Evolutionary conservation across 2,797 vertebrate species (phyloP).

Genomic region (Sebastes hopkinsi): DNA sequence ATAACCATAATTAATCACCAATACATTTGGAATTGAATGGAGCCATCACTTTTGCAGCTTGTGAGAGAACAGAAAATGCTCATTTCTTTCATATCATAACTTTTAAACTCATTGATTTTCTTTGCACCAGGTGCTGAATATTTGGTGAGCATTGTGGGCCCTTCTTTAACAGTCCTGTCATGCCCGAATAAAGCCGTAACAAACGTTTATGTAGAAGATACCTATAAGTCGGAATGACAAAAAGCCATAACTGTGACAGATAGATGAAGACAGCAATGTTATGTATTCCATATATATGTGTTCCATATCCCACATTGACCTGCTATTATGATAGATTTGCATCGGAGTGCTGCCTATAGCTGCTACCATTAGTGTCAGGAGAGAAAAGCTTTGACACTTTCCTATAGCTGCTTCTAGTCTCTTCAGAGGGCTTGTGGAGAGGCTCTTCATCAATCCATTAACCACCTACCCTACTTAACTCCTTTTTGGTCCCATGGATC

Average conservation of each 20-base stretch:
- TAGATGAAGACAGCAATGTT: not conserved
- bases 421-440: conserved; percentile 58
- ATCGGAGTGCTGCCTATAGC: conserved; percentile 35
- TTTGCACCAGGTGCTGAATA: not conserved
- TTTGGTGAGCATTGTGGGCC: not conserved
- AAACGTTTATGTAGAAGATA: not conserved
- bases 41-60: not conserved
- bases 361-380: conserved; percentile 56
- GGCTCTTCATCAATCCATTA: conserved; percentile 75
- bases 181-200: not conserved
- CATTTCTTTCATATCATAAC: not conserved
- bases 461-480: conserved; percentile 73
- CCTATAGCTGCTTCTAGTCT: conserved; percentile 44
- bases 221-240: not conserved
- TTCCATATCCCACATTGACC: conserved; percentile 1
- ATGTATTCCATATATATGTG: not conserved
- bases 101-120: not conserved
- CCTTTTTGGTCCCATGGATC: conserved; percentile 71
- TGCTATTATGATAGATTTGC: conserved; percentile 45
- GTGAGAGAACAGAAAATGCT: not conserved
- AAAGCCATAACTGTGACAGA: not conserved
- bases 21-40: not conserved
- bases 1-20: not conserved
- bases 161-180: not conserved
- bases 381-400: conserved; percentile 47